phyloP scores from a whole-genome alignment of 2,797 vertebrate species.

The Sebastolobus alascanus region DNA sequence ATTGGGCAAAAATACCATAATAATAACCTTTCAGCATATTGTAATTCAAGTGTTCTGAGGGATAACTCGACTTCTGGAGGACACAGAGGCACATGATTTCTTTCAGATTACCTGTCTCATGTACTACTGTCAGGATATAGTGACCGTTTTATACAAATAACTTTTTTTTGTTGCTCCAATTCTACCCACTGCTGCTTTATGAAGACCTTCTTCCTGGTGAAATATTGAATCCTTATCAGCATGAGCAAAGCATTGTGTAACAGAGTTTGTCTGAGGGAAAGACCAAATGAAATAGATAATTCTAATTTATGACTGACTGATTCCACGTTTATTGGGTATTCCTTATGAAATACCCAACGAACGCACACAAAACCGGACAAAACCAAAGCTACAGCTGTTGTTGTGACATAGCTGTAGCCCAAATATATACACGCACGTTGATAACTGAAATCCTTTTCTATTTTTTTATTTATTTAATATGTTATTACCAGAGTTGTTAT shows the following conservation, averaged over 20 bases:
- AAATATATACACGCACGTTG: not conserved
- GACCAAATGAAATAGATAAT: not conserved
- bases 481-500: no score
- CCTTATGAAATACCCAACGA: not conserved
- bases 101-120: no score
- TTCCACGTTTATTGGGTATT: not conserved
- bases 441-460: not conserved
- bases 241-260: slow-evolving; percentile 21
- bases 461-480: no score
- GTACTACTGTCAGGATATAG: no score
- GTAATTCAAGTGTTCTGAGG: no score
- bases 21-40: no score
- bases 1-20: no score
- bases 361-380: not conserved
- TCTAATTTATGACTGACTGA: not conserved
- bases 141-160: no score
- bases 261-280: not conserved
- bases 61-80: no score
- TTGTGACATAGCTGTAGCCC: not conserved
- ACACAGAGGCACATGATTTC: rapidly evolving
- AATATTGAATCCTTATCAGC: not conserved
- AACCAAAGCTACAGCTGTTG: not conserved
- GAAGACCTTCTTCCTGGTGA: not conserved
- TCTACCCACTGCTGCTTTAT: no score
- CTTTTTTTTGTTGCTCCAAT: no score